Base-by-base conservation (phyloP, 2,888 invertebrate genomes). In the Drosophila demipolita region DNA sequence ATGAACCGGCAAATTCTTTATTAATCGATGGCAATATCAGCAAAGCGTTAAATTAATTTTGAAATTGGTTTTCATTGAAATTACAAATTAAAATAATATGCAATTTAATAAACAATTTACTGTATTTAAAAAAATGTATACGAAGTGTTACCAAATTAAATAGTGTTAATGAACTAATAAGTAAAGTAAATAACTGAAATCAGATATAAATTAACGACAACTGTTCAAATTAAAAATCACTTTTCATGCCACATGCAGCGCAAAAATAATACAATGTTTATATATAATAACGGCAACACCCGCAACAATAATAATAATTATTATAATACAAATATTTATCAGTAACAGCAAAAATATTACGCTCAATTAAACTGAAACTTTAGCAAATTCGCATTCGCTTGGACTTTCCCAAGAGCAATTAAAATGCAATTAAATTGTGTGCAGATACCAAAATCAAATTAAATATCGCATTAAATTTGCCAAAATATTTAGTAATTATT, bases 341-440 rank as follows among this genome's bases (percentile, higher is more conserved):
- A 9, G 17, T 17, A 12, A 54, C 5, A 6, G 49, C 26, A 29
- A 42, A 42, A 32, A 65, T 71, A 67, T 67, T 35, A 66, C 62
- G 75, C 67, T 53, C 70, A 81, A 84, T 84, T 85, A 85, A 83
- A 60, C 17, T 26, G 50, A 65, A 77, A 82, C 71, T 59, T 70
- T 15, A 17, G 26, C 20, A 42, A 63, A 38, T 69, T 57, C 63
- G 55, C 45, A 65, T 70, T 68, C 50, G 42, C 33, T 55, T 53
- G 48, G 53, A 66, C 65, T 61, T 66, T 33, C 59, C 17, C 58
- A 53, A 61, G 67, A 62, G 71, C 85, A 80, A 87, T 84, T 83
- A 87, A 84, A 87, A 74, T 76, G 61, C 83, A 80, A 87, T 84
- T 85, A 68, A 78, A 75, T 62, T 67, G 50, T 64, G 54, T 64